Base-by-base conservation (phyloP, 2,113 vertebrate species). In the Oreochromis spilurus region DNA sequence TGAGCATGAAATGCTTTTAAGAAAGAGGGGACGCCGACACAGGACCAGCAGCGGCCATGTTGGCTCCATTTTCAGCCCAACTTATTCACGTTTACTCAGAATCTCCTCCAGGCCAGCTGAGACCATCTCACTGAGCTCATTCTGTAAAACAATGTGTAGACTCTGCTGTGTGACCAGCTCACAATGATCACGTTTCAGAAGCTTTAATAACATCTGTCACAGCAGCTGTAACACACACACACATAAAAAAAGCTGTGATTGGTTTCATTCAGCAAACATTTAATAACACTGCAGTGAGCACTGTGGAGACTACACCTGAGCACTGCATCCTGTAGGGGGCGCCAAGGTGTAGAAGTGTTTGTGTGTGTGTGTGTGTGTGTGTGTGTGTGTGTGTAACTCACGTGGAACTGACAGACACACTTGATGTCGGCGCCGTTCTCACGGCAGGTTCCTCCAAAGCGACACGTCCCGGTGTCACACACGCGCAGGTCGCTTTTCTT, bases 381-480 rank as follows among this genome's bases (percentile, higher is more conserved):
- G 43, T 54, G 16, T 9, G 31, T 2, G 60, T 67, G 38, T 60
- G 67, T 14, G 86, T 1, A 38, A 92, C 97, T 97, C 96, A 99
- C 98, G 91, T 99, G 97, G 95, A 99, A 99, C 52, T 98, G 97
- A 94, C 98, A 99, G 2, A 97, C 97, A 95, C 98, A 99, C 93
- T 98, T 99, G 96, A 98, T 95, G 89, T 97, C 97, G 6, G 97
- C 97, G 0, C 97, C 97, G 62, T 97, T 98, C 92, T 99, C 97
- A 12, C 97, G 97, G 92, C 98, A 99, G 85, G 96, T 96, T 62
- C 98, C 98, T 94, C 97, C 98, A 0, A 97, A 99, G 89, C 97
- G 98, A 96, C 98, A 99, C 0, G 98, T 97, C 0, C 97, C 96
- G 12, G 98, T 96, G 87, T 99, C 98, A 89, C 98, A 99, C 79